Evolutionary conservation across 2,888 invertebrate genomes (phyloP).

Genomic region (Philonicus albiceps): DNA sequence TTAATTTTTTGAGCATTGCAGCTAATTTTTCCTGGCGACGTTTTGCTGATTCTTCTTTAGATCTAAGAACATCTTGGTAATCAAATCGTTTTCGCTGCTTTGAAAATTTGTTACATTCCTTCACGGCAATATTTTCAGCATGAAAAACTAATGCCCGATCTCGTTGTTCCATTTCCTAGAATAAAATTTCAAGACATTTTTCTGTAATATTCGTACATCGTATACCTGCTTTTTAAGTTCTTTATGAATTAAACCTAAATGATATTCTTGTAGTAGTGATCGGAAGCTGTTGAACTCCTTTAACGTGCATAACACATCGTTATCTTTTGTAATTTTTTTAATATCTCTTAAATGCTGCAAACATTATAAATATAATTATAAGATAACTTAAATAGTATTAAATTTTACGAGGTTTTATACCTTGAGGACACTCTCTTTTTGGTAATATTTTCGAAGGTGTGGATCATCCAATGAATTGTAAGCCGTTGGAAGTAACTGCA

Average conservation of each 20-base stretch:
- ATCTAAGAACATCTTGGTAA: not conserved
- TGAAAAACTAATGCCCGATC: constrained; percentile 57
- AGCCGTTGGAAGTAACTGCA: constrained; percentile 57
- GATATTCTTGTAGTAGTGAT: constrained; percentile 67
- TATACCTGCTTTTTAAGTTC: constrained; percentile 54
- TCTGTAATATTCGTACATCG: not conserved
- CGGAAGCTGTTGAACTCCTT: constrained; percentile 73
- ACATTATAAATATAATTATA: not conserved
- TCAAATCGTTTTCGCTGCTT: not conserved
- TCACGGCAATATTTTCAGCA: constrained; percentile 58
- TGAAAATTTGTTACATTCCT: constrained; percentile 51
- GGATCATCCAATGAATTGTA: constrained; percentile 70
- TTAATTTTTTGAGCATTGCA: not conserved
- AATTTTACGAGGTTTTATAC: constrained; percentile 45
- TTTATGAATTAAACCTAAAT: constrained; percentile 66
- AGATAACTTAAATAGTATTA: not conserved
- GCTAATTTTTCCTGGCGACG: not conserved
- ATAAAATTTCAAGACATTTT: not conserved
- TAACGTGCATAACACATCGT: constrained; percentile 70
- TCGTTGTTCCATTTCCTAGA: not conserved
- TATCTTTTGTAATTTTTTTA: constrained; percentile 68
- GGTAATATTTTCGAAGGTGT: constrained; percentile 66
- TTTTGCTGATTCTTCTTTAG: not conserved
- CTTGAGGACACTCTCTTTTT: constrained; percentile 59
- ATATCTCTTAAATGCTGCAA: constrained; percentile 64